Base-by-base conservation (phyloP, 2,888 invertebrate species). In the Calameuta pallipes region DNA sequence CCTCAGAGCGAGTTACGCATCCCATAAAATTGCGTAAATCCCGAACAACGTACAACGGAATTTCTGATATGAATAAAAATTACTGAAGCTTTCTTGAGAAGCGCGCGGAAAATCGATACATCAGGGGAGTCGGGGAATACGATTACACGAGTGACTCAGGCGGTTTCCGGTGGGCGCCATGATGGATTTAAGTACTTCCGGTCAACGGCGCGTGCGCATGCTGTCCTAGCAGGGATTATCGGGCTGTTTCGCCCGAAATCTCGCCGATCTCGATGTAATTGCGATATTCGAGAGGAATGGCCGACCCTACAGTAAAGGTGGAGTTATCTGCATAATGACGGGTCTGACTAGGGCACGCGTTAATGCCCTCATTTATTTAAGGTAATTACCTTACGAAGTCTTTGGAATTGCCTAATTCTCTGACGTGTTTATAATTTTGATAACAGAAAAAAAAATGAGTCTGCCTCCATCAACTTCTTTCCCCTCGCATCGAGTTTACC, bases 181-280 rank as follows among this genome's bases (percentile, higher is more conserved):
- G 89, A 89, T 89, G 87, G 89, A 89, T 89, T 89, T 88, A 89
- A 89, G 88, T 88, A 89, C 89, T 88, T 89, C 89, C 89, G 89
- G 85, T 82, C 80, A 84, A 83, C 85, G 84, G 89, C 88, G 89
- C 89, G 87, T 89, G 88, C 88, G 87, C 87, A 83, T 77, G 75
- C 82, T 84, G 82, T 85, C 84, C 84, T 76, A 79, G 75, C 80
- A 81, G 80, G 82, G 83, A 85, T 85, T 86, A 85, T 82, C 83
- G 81, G 80, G 82, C 76, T 71, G 73, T 69, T 69, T 78, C 75
- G 76, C 73, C 79, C 79, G 75, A 78, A 69, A 81, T 76, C 74
- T 78, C 68, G 11, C 68, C 76, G 78, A 82, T 81, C 80, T 79
- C 79, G 76, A 80, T 81, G 79, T 74, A 75, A 78, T 77, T 78